Evolutionary conservation across 2,797 vertebrate species (phyloP).

Genomic region (Hippoglossus hippoglossus): DNA sequence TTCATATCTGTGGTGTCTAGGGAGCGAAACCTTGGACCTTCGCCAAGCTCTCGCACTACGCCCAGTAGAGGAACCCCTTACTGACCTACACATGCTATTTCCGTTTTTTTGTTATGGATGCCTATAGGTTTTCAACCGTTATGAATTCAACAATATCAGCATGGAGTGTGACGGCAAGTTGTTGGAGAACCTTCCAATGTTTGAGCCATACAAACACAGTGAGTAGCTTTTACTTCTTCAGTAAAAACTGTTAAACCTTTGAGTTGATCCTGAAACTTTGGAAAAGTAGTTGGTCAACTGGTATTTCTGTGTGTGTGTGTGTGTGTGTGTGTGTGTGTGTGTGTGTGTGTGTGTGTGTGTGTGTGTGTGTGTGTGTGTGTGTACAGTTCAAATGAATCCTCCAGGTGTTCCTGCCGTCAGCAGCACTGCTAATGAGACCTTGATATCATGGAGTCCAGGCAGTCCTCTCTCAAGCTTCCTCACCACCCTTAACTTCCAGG

Average conservation of each 20-base stretch:
- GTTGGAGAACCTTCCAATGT: constrained; percentile 26
- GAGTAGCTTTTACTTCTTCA: constrained; percentile 27
- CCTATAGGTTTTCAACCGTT: constrained; percentile 27
- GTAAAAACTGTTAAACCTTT: neutral
- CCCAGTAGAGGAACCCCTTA: no score
- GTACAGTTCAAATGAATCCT: constrained; percentile 78
- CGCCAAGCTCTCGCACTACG: no score
- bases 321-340: no score
- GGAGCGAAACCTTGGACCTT: no score
- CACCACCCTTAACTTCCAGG: constrained; percentile 5
- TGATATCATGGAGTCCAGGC: constrained; percentile 66
- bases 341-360: neutral
- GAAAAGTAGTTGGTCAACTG: neutral
- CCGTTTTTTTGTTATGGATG: neutral
- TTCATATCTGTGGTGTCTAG: no score
- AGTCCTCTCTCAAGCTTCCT: rapidly evolving
- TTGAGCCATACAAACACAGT: constrained; percentile 24
- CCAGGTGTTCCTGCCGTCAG: constrained; percentile 61
- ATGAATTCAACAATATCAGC: neutral
- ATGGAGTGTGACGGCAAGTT: constrained; percentile 56
- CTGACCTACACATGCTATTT: neutral
- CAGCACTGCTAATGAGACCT: constrained; percentile 27
- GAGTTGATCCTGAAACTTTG: neutral
- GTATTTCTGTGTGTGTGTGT: neutral
- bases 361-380: constrained; percentile 3